Base-by-base conservation (phyloP, 2,113 vertebrate genomes). In the Lagopus muta region DNA sequence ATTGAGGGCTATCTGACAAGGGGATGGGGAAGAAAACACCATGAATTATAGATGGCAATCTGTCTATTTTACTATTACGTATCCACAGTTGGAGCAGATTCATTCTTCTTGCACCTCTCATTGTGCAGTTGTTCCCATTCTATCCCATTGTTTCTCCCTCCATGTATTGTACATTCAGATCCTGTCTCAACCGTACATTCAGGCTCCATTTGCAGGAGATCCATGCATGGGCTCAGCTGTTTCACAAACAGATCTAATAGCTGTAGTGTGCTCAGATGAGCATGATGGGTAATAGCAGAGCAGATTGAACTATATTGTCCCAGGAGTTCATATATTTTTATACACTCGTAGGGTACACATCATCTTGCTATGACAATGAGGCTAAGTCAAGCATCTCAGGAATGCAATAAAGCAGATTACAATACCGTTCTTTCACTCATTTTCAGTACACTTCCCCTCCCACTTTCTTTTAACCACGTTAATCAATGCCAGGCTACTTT, bases 241-340 rank as follows among this genome's bases (percentile, higher is more conserved):
- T 96, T 91, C 91, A 94, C 91, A 94, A 97, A 92, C 79, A 95
- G 94, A 96, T 89, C 95, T 97, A 96, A 96, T 96, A 96, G 96
- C 88, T 94, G 89, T 93, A 91, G 93, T 94, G 86, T 96, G 95
- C 95, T 95, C 94, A 96, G 85, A 96, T 95, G 82, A 95, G 94
- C 93, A 94, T 89, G 94, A 94, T 95, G 95, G 96, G 96, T 96
- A 97, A 96, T 95, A 96, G 96, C 91, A 88, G 89, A 96, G 93
- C 95, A 96, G 93, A 95, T 94, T 97, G 95, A 96, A 95, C 95
- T 96, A 92, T 96, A 95, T 94, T 93, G 95, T 97, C 96, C 96
- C 93, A 94, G 96, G 95, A 97, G 96, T 97, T 97, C 95, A 97
- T 97, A 96, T 97, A 97, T 97, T 97, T 97, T 96, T 96, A 95